A percentile compares a stretch with the other conserved stretches of the same genome.
These are phyloP conservation scores for Liasis olivaceus DNA, from an alignment of 2,797 vertebrate genomes.

Conservation along the genomic window DNA sequence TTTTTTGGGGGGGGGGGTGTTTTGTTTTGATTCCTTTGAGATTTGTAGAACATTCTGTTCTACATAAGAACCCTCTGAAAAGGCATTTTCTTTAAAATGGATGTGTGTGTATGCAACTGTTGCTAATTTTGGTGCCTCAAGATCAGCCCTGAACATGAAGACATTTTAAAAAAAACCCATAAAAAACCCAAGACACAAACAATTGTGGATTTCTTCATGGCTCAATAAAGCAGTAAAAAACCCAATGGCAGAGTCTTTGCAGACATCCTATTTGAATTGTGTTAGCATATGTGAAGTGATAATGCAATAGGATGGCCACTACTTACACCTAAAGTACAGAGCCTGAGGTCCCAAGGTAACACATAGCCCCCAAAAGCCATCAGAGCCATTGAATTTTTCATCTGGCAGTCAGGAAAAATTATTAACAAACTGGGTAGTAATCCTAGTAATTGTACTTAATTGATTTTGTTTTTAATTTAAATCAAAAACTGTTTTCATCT, in stretches of 20 bases:
- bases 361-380: no score
- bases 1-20: background rate
- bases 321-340: no score
- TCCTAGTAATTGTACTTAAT: background rate
- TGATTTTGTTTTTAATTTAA: background rate
- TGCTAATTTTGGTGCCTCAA: background rate
- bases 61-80: background rate
- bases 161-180: background rate
- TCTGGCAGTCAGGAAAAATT: background rate
- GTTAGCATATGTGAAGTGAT: no score
- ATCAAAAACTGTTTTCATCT: background rate
- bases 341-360: no score
- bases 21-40: background rate
- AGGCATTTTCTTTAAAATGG: constrained; percentile 1
- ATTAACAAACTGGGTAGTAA: background rate
- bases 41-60: constrained; percentile 5
- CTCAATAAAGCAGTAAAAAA: background rate
- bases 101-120: background rate
- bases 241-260: no score
- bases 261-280: no score
- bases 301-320: no score
- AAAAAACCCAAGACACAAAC: background rate
- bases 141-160: background rate
- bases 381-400: background rate
- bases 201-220: background rate